These are phyloP conservation scores for Adelges cooleyi DNA, from an alignment of 1,140 invertebrate species.

Conservation along the genomic window DNA sequence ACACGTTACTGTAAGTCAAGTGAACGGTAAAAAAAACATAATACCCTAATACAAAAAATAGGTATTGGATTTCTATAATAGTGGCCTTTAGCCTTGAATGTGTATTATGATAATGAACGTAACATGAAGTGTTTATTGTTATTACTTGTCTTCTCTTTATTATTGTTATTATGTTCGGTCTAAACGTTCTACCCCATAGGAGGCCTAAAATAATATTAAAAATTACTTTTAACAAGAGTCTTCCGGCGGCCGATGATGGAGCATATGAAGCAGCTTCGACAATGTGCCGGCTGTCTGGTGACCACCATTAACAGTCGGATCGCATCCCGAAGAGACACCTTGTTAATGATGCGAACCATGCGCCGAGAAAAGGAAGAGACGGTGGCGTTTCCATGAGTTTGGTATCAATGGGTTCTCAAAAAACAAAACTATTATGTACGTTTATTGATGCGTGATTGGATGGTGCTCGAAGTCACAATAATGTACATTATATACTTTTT, in stretches of 20 bases:
- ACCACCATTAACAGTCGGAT: not conserved
- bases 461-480: too few species aligned
- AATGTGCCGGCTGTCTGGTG: not conserved
- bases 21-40: too few species aligned
- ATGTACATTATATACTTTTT: too few species aligned
- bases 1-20: too few species aligned
- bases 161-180: too few species aligned
- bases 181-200: not conserved
- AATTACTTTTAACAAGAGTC: not conserved
- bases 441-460: too few species aligned
- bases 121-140: not conserved
- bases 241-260: not conserved
- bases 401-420: not conserved
- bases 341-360: slow-evolving; percentile 14
- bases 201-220: too few species aligned
- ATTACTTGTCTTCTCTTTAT: not conserved
- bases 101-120: too few species aligned
- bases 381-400: not conserved
- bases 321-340: not conserved
- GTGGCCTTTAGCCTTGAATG: too few species aligned
- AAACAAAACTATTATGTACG: not conserved
- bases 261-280: not conserved
- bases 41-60: too few species aligned
- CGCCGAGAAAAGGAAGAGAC: not conserved
- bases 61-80: too few species aligned